A percentile compares a stretch with the other conserved stretches of the same genome.
These are phyloP conservation scores for Acrocephalus kingi DNA, from an alignment of 2,113 vertebrate species.

Conservation along the genomic window DNA sequence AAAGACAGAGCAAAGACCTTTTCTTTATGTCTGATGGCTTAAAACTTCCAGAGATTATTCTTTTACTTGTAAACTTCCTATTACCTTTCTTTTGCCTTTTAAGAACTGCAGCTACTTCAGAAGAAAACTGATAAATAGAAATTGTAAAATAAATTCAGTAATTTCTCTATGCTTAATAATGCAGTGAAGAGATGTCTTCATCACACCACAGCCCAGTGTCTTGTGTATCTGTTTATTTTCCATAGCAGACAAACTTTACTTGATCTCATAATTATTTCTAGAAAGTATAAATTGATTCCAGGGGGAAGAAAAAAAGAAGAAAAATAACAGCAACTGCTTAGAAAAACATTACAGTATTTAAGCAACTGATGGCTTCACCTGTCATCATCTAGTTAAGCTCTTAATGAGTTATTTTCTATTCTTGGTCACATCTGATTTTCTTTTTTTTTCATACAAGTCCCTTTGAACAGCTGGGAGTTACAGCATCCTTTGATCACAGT, in stretches of 20 bases:
- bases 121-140: neutral
- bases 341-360: conserved; percentile 65
- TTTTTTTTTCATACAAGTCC: conserved; percentile 83
- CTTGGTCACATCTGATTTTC: conserved; percentile 96
- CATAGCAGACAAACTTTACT: conserved; percentile 46
- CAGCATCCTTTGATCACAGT: conserved; percentile 90
- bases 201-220: conserved; percentile 11
- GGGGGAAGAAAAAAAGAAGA: fast-evolving
- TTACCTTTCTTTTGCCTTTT: conserved; percentile 18
- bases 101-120: neutral
- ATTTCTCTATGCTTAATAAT: conserved; percentile 10
- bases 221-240: neutral
- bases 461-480: conserved; percentile 97
- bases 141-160: conserved; percentile 4
- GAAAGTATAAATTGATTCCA: conserved; percentile 49
- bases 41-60: conserved; percentile 45
- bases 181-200: conserved; percentile 58
- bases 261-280: conserved; percentile 48
- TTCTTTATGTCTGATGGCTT: conserved; percentile 47
- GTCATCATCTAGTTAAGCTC: conserved; percentile 88
- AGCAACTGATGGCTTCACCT: conserved; percentile 83
- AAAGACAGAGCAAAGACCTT: conserved; percentile 59
- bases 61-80: neutral
- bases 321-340: conserved; percentile 40
- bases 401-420: conserved; percentile 95